Percentiles rank a stretch among this genome's conserved stretches.
phyloP scores from a whole-genome alignment of 2,888 invertebrate species.

The Arge pagana region DNA sequence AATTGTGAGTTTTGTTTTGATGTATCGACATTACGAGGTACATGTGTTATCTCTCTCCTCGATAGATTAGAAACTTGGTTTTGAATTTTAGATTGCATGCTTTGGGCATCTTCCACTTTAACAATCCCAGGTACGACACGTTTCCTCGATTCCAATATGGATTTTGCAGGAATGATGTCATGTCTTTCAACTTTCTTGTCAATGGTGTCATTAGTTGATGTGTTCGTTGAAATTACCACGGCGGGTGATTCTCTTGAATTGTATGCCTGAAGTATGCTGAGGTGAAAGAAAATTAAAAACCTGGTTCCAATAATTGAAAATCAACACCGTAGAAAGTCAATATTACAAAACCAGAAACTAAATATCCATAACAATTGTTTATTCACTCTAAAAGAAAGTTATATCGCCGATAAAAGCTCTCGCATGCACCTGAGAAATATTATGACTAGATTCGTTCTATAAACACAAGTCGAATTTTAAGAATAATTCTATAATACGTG shows the following conservation, averaged over 20 bases:
- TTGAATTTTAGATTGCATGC: background rate
- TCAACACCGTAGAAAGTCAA: too few species aligned
- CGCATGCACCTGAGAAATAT: too few species aligned
- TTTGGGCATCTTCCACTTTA: background rate
- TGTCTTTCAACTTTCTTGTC: conserved; percentile 5
- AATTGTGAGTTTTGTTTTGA: conserved; percentile 2
- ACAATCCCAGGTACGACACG: background rate
- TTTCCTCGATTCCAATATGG: background rate
- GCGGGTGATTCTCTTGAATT: conserved; percentile 10
- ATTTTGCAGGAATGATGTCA: background rate
- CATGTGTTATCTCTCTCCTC: background rate
- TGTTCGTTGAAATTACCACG: background rate
- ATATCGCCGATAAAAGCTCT: too few species aligned
- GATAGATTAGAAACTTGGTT: background rate
- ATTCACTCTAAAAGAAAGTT: too few species aligned
- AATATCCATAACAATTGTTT: too few species aligned
- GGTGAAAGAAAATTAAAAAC: conserved; percentile 20
- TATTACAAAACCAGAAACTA: too few species aligned
- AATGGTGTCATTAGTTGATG: background rate
- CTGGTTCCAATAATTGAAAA: conserved; percentile 13
- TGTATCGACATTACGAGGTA: background rate
- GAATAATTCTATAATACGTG: too few species aligned
- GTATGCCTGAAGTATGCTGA: conserved; percentile 18
- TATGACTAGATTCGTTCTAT: too few species aligned
- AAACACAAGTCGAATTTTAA: too few species aligned